A percentile compares a stretch with the other conserved stretches of the same genome.
Conservation (phyloP, 2,113 vertebrate species). For the Danionella cerebrum region DNA sequence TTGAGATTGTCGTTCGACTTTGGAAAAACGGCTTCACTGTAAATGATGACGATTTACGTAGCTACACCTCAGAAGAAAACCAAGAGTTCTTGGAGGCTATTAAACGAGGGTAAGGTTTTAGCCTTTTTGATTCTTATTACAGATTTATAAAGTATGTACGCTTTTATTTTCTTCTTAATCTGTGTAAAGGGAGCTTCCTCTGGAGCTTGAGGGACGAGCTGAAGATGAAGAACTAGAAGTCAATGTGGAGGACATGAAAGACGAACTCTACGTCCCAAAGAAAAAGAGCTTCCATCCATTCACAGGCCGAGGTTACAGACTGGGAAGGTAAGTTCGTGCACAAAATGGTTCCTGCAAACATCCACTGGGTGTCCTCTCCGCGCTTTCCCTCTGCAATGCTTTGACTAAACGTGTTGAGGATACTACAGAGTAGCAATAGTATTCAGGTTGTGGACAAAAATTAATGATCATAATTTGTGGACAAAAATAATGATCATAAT, state of each 20-base stretch:
- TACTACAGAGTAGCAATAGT: too few species aligned
- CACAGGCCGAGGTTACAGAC: conserved; percentile 81
- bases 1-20: conserved; percentile 83
- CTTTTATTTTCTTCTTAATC: neutral
- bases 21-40: conserved; percentile 96
- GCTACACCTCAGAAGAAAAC: conserved; percentile 74
- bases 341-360: neutral
- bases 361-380: conserved; percentile 59
- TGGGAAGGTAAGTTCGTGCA: conserved; percentile 75
- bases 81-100: conserved; percentile 88
- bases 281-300: conserved; percentile 84
- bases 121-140: too few species aligned
- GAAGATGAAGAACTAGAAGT: conserved; percentile 87
- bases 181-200: conserved; percentile 76
- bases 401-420: neutral
- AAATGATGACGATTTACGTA: conserved; percentile 81
- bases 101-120: conserved; percentile 71
- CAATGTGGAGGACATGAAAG: conserved; percentile 85
- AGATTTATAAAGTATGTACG: too few species aligned
- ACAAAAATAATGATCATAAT: too few species aligned
- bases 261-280: conserved; percentile 72
- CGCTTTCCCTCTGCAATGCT: neutral
- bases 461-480: too few species aligned
- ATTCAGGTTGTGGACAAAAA: too few species aligned
- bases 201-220: conserved; percentile 74